Conservation (phyloP, 2,888 invertebrate genomes). For the Sminthurides aquaticus region DNA sequence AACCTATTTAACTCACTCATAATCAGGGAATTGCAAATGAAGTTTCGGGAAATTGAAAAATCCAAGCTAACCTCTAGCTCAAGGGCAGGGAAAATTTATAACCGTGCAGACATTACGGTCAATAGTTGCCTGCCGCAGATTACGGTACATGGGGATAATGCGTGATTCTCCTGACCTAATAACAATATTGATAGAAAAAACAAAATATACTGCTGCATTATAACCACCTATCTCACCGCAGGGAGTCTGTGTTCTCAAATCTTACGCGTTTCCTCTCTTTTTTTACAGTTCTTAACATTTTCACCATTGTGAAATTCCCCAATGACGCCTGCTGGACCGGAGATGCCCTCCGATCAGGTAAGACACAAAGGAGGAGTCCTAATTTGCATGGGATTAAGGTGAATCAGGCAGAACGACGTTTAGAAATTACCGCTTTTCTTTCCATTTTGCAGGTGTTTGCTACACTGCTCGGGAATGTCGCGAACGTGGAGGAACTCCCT, state of each 20-base stretch:
- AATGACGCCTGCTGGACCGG: constrained; percentile 44
- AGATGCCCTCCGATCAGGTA: constrained; percentile 40
- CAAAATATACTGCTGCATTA: too few relatives aligned
- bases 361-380: neutral
- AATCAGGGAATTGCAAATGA: neutral
- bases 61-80: neutral
- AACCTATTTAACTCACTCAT: neutral
- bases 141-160: neutral
- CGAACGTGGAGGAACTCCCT: constrained; percentile 42
- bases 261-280: neutral
- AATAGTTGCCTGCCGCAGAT: too few relatives aligned
- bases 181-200: too few relatives aligned
- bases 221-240: too few relatives aligned
- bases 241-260: too few relatives aligned
- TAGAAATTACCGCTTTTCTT: too few relatives aligned
- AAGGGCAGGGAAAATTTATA: neutral
- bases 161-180: neutral
- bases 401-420: too few relatives aligned
- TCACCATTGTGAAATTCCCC: constrained; percentile 43
- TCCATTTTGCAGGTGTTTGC: constrained; percentile 43
- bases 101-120: too few relatives aligned
- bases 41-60: neutral
- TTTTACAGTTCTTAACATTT: constrained; percentile 42
- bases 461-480: constrained; percentile 43
- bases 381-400: too few relatives aligned